Conservation (phyloP, 2,113 vertebrate genomes). For the Cyanoramphus novaezelandiae region DNA sequence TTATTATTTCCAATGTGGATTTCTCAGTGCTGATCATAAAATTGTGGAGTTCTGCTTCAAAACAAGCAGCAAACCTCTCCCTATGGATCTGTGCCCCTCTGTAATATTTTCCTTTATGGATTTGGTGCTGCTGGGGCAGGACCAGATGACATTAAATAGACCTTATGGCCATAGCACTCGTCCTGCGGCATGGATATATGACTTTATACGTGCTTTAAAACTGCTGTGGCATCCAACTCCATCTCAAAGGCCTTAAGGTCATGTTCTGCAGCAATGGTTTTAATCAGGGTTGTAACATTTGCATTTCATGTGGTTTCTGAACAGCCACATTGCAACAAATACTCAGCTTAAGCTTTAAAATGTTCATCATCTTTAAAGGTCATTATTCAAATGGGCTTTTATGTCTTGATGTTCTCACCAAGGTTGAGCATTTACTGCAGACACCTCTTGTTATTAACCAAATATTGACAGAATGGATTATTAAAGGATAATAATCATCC, state of each 20-base stretch:
- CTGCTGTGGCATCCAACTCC: neutral
- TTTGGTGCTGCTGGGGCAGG: fast-evolving
- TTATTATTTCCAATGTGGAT: fast-evolving
- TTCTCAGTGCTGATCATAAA: neutral
- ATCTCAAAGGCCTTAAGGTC: neutral
- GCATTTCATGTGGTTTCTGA: neutral
- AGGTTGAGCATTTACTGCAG: neutral
- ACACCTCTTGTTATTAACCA: neutral
- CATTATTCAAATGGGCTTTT: neutral
- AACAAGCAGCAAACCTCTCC: neutral
- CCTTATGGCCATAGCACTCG: fast-evolving
- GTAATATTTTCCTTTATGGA: fast-evolving
- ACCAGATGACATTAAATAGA: neutral
- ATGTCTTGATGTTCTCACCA: neutral
- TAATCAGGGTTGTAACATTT: neutral
- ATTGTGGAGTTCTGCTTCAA: fast-evolving
- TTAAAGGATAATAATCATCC: too few relatives aligned
- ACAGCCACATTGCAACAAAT: neutral
- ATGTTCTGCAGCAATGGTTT: neutral
- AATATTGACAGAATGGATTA: fast-evolving
- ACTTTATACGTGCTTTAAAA: neutral
- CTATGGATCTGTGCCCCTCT: fast-evolving
- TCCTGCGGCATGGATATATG: fast-evolving
- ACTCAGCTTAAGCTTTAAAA: neutral
- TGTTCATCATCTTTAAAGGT: neutral